Evolutionary conservation across 2,888 invertebrate genomes (phyloP), one percentile per base, ranked within the genome.

Genomic region (Coenonympha arcania): DNA sequence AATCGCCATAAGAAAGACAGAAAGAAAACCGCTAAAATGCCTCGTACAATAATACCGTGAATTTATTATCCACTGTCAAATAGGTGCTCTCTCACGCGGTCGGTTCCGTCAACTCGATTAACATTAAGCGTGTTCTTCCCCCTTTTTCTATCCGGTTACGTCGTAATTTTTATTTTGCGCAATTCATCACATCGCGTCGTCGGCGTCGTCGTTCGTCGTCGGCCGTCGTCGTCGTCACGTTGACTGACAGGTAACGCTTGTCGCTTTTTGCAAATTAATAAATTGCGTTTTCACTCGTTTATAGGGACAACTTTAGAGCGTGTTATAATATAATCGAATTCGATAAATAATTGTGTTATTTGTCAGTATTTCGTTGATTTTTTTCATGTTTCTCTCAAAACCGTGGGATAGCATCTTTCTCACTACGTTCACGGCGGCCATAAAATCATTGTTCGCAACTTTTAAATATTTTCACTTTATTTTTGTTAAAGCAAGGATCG

Each of bases 91-190:
- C 44, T 55, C 43, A 41, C 53, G 37, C 54, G 57, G 54, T 52
- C 55, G 51, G 43, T 47, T 57, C 58, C 66, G 63, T 64, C 64
- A 63, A 67, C 68, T 71, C 75, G 75, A 76, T 76, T 76, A 76
- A 71, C 74, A 72, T 68, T 69, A 70, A 73, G 65, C 66, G 63
- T 68, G 69, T 70, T 69, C 41, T 28, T n/a, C 63, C 67, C 67
- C 71, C 57, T 57, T 56, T 59, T 58, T 68, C 69, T 60, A 57
- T 55, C 57, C 68, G 58, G 71, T 73, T 71, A 71, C 66, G 69
- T 69, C 68, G 76, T 79, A 75, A 79, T 78, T 79, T 79, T 78
- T 77, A 79, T 75, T 79, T 74, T 71, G 63, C 71, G 71, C 78
- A 73, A 78, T 79, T 78, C 76, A 73, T 79, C 77, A 78, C 76